A percentile compares a stretch with the other conserved stretches of the same genome.
These are phyloP conservation scores for Brienomyrus longianalis DNA, from an alignment of 2,113 vertebrate species.

Conservation along the genomic window DNA sequence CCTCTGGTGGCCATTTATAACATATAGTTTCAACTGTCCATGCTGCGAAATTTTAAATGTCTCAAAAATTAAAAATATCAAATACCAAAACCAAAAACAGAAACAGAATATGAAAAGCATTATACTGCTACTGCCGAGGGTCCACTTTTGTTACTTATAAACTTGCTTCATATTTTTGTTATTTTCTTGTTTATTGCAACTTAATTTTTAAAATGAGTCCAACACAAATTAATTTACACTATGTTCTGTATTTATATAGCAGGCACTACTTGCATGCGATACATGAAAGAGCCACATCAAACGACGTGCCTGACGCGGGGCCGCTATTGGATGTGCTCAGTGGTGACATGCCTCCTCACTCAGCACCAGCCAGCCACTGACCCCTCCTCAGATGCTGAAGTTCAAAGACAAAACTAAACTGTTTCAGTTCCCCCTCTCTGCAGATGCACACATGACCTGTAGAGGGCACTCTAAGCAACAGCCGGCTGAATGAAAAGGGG, in stretches of 20 bases:
- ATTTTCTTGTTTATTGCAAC: neutral
- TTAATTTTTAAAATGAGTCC: neutral
- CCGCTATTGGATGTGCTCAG: conserved; percentile 38
- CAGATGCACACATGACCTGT: conserved; percentile 44
- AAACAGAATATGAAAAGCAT: neutral
- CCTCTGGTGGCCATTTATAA: conserved; percentile 31
- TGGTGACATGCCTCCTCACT: conserved; percentile 31
- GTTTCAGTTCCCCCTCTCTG: conserved; percentile 22
- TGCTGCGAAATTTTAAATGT: neutral
- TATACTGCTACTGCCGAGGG: neutral
- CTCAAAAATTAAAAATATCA: neutral
- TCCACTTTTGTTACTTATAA: neutral
- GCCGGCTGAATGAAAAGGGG: conserved; percentile 9
- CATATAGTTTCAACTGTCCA: neutral
- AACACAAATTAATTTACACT: neutral
- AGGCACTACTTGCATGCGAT: neutral
- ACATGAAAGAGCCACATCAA: conserved; percentile 41
- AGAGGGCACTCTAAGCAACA: conserved; percentile 66
- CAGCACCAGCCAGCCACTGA: conserved; percentile 31
- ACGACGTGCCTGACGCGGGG: conserved; percentile 26
- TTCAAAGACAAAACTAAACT: conserved; percentile 43
- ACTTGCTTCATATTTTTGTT: neutral
- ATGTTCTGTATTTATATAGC: neutral
- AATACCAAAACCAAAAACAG: neutral
- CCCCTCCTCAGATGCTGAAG: conserved; percentile 38